Evolutionary conservation across 2,888 invertebrate genomes (phyloP), one percentile per base, ranked within the genome.

Genomic region (Enchytraeus crypticus): DNA sequence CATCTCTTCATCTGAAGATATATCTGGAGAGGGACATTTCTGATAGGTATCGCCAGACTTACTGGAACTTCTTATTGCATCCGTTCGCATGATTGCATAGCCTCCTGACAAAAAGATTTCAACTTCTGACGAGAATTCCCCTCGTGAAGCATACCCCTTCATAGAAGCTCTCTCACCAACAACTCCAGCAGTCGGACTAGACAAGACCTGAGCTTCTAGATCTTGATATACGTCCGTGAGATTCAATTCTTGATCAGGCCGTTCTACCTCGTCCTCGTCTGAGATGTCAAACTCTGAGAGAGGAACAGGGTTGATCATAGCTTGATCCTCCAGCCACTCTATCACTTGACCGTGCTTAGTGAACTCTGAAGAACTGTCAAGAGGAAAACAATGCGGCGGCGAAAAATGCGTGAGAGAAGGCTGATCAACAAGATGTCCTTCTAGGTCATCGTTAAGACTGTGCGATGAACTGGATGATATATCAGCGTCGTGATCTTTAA

Each of bases 251-350:
- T 14, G 18, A 32, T 57, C 29, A 2, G 57, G 46, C 11, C 14
- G 43, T 14, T 57, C 57, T 5, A 57, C 57, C 1, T 57, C 57
- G 21, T 57, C 57, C 8, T 57, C 57, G 14, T 57, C 57, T 8
- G 57, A 57, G 30, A 57, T 57, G 29, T 57, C 45, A 27, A 23
- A 43, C 11, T 27, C 46, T 0, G 26, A 21, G 5, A 57, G 58
- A 34, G 53, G 53, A 5, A 45, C 27, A 18, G 60, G 60, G 21
- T 59, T 59, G 26, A 62, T 46, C 18, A 62, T 29, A 21, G 62
- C 62, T 43, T 62, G 62, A 18, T 62, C 62, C 47, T 62, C 62
- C 3, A 62, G 59, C 62, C 62, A 62, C 43, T 62, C 62, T 49
- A 62, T 59, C 11, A 62, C 62, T 29, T 62, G 62, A 18, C 54